Base-by-base conservation (phyloP, 2,113 vertebrate genomes). In the Astatotilapia flaviijosephi region DNA sequence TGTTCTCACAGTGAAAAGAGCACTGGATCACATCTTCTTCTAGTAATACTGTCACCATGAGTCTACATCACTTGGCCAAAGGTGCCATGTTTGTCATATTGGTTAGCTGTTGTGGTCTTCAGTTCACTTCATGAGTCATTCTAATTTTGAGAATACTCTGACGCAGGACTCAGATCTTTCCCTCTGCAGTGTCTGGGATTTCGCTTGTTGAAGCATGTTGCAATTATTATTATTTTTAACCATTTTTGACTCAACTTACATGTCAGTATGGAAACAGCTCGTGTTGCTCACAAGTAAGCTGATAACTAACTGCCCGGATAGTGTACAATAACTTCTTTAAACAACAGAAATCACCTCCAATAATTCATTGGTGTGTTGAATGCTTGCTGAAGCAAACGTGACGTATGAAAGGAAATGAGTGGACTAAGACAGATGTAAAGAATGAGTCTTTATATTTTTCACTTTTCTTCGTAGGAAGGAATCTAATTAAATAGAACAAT, bases 401-500 rank as follows among this genome's bases (percentile, higher is more conserved):
- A 55, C 35, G 28, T 33, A 49, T 75, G 55, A 35, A 85, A 62
- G 79, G 23, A 51, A 15, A 56, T 73, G 15, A 49, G 47, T 77
- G 65, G 23, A 49, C 35, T 4, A 23, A 83, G 58, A 54, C 37
- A 70, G 14, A 84, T 85, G n/a, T n/a, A 31, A 58, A 83, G 53
- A 10, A 77, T 58, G 37, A 60, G 65, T 91, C 73, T 88, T 90
- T 56, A 75, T 88, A 21, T 91, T 94, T 90, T 90, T 84, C 90
- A 92, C 70, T 89, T 84, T 75, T 80, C 51, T 70, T 23, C 9
- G 75, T 86, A 79, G 87, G 86, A 88, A 90, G 77, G 47, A 88
- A 83, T 85, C 47, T 58, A 89, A 89, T 90, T 73, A 82, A 94
- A 90, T 82, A 93, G 89, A 96, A 95, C 79, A 86, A 91, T 96